Evolutionary conservation across 1,140 invertebrate genomes (phyloP).

Genomic region (Drosophila truncata): DNA sequence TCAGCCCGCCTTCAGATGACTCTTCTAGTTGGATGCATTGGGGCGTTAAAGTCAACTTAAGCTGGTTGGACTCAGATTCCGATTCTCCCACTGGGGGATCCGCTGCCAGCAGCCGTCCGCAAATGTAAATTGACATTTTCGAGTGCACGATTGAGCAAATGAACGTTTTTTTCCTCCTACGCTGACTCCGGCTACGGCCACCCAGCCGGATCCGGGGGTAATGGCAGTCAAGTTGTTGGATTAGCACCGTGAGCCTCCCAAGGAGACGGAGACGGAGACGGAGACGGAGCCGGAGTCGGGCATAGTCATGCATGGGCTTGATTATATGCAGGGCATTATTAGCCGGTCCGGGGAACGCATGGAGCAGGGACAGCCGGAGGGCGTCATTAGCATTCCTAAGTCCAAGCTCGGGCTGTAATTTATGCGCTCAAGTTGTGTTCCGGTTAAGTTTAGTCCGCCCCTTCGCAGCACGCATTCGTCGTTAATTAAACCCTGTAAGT

Average conservation of each 20-base stretch:
- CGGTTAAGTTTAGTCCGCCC: constrained; percentile 36
- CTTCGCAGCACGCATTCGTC: constrained; percentile 10
- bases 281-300: not conserved
- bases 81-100: constrained; percentile 49
- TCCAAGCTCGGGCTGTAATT: constrained; percentile 57
- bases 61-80: constrained; percentile 49
- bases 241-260: constrained; percentile 64
- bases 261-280: constrained; percentile 3
- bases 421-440: constrained; percentile 55
- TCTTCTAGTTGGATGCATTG: constrained; percentile 70
- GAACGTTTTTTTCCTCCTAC: constrained; percentile 61
- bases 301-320: constrained; percentile 66
- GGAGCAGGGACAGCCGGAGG: constrained; percentile 39
- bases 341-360: constrained; percentile 14
- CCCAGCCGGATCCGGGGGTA: constrained; percentile 53
- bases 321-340: constrained; percentile 77
- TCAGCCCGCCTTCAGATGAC: constrained; percentile 10
- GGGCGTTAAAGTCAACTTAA: constrained; percentile 84
- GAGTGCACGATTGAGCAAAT: constrained; percentile 84
- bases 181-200: not conserved
- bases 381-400: constrained; percentile 67
- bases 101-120: constrained; percentile 60
- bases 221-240: constrained; percentile 78
- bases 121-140: constrained; percentile 84
- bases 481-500: constrained; percentile 60